Conservation (phyloP, 2,113 vertebrate species). For the Cathartes aura region DNA sequence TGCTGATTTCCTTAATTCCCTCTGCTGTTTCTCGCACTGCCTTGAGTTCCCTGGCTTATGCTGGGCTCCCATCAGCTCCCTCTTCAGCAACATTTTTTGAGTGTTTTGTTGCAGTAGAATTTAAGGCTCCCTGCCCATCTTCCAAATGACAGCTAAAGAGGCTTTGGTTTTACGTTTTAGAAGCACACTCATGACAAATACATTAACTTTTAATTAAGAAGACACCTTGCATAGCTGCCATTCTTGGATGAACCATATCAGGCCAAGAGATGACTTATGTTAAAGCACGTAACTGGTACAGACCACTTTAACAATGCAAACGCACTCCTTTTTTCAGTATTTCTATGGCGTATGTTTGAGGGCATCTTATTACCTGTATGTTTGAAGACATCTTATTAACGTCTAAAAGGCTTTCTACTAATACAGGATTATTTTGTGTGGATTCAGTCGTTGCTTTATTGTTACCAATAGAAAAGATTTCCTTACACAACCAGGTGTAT, state of each 20-base stretch:
- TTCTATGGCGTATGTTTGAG: neutral
- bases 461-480: neutral
- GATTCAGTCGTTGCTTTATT: neutral
- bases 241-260: neutral
- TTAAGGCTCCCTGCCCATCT: neutral
- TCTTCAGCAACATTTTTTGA: neutral
- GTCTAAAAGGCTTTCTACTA: neutral
- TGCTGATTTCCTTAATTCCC: conserved; percentile 29
- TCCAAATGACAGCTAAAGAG: neutral
- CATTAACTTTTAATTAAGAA: conserved; percentile 1
- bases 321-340: neutral
- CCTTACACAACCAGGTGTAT: neutral
- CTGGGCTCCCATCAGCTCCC: conserved; percentile 24
- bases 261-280: neutral
- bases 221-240: neutral
- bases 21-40: conserved; percentile 21
- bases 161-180: neutral
- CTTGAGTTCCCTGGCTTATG: neutral
- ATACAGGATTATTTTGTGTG: neutral
- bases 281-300: neutral
- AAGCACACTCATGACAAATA: conserved; percentile 44
- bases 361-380: neutral
- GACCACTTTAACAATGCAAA: neutral
- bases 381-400: neutral
- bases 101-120: neutral